A percentile compares a stretch with the other conserved stretches of the same genome.
Evolutionary conservation across 2,888 invertebrate genomes (phyloP).

Genomic region (Macrosoma leucophasiata): DNA sequence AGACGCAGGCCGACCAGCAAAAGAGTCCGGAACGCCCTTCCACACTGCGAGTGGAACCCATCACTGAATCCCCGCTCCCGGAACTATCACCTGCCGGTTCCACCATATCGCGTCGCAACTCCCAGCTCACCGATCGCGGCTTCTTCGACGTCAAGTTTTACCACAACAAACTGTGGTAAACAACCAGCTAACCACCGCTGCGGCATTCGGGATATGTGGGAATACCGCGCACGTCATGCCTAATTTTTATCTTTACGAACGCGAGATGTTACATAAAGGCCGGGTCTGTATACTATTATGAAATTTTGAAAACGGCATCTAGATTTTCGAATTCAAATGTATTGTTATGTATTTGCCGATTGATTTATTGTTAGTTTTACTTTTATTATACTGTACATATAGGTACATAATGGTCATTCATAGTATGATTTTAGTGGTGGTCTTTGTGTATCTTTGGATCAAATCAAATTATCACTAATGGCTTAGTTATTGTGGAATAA

Average conservation of each 20-base stretch:
- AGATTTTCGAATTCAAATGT: too few relatives aligned
- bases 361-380: too few relatives aligned
- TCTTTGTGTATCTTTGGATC: too few relatives aligned
- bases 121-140: slow-evolving; percentile 78
- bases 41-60: slow-evolving; percentile 30
- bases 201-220: slow-evolving; percentile 1
- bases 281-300: too few relatives aligned
- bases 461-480: too few relatives aligned
- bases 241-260: neutral
- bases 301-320: too few relatives aligned
- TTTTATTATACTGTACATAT: too few relatives aligned
- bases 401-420: too few relatives aligned
- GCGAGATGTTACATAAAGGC: too few relatives aligned
- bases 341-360: neutral
- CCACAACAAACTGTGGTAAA: slow-evolving; percentile 85
- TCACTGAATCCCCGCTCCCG: slow-evolving; percentile 14
- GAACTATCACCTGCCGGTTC: slow-evolving; percentile 31
- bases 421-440: too few relatives aligned
- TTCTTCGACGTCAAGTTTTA: slow-evolving; percentile 86
- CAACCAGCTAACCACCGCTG: slow-evolving; percentile 7
- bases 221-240: slow-evolving; percentile 5
- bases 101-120: slow-evolving; percentile 35
- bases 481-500: too few relatives aligned
- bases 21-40: slow-evolving; percentile 32
- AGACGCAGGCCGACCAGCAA: slow-evolving; percentile 15